These are phyloP conservation scores for Asbolus verrucosus DNA, from an alignment of 1,140 invertebrate genomes.

Conservation along the genomic window DNA sequence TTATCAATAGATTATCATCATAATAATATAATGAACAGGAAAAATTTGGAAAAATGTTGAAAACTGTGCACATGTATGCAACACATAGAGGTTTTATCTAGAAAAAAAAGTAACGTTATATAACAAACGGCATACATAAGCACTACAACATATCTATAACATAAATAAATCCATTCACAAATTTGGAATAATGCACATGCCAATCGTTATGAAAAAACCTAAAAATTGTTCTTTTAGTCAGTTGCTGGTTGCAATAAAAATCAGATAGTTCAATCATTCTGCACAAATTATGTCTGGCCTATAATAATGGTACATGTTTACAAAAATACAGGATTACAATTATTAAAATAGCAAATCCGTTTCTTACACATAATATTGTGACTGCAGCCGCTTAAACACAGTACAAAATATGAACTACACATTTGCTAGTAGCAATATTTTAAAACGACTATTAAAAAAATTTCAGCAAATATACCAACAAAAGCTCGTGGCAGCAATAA, in stretches of 20 bases:
- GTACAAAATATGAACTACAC: slow-evolving; percentile 6
- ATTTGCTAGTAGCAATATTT: slow-evolving; percentile 40
- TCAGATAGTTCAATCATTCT: slow-evolving; percentile 61
- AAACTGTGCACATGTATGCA: slow-evolving; percentile 57
- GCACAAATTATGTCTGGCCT: slow-evolving; percentile 46
- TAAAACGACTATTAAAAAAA: slow-evolving; percentile 39
- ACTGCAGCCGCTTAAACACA: slow-evolving; percentile 4
- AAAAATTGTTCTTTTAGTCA: slow-evolving; percentile 18
- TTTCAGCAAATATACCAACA: slow-evolving; percentile 48
- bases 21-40: slow-evolving; percentile 24
- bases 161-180: slow-evolving; percentile 47
- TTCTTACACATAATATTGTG: slow-evolving; percentile 4
- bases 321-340: neutral
- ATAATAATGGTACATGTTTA: slow-evolving; percentile 3
- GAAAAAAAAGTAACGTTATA: slow-evolving; percentile 24
- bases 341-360: neutral
- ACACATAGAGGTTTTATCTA: slow-evolving; percentile 40
- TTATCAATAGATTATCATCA: slow-evolving; percentile 8
- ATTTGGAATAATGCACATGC: slow-evolving; percentile 55
- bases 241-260: slow-evolving; percentile 38
- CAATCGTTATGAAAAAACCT: slow-evolving; percentile 48
- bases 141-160: slow-evolving; percentile 52
- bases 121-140: slow-evolving; percentile 59
- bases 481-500: slow-evolving; percentile 57
- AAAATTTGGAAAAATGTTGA: slow-evolving; percentile 41